Percentiles rank a stretch among this genome's conserved stretches.
phyloP scores from a whole-genome alignment of 2,113 vertebrate genomes.

The Labeo rohita region DNA sequence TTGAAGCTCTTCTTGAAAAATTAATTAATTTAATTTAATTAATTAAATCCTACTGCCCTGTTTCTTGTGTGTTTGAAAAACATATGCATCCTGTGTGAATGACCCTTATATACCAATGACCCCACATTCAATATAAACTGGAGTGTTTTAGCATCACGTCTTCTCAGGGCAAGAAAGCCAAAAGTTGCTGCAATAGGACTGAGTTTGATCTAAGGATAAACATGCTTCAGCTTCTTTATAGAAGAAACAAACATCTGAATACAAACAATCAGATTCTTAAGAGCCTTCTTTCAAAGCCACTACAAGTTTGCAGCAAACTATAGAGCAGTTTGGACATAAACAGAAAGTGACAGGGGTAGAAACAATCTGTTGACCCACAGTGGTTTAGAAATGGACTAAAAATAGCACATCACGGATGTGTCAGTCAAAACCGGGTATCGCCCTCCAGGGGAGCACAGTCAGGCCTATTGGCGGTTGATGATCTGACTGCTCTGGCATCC shows the following conservation, averaged over 20 bases:
- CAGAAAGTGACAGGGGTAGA: constrained; percentile 21
- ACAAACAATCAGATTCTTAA: not conserved
- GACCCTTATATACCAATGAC: too few species aligned
- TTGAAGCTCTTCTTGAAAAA: too few species aligned
- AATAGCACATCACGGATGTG: constrained; percentile 51
- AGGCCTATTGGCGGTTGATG: constrained; percentile 48
- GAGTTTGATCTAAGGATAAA: not conserved
- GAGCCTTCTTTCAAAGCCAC: not conserved
- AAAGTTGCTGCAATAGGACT: not conserved
- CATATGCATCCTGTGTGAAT: too few species aligned
- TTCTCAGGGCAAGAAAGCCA: too few species aligned
- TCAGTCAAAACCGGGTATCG: constrained; percentile 46
- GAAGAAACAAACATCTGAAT: not conserved
- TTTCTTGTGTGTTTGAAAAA: too few species aligned
- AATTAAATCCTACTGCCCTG: too few species aligned
- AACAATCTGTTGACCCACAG: constrained; percentile 39
- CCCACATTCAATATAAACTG: too few species aligned
- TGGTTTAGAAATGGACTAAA: constrained; percentile 53
- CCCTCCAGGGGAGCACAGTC: constrained; percentile 25
- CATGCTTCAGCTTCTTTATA: too few species aligned
- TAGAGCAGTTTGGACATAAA: constrained; percentile 1
- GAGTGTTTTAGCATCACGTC: too few species aligned
- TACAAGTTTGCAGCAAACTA: not conserved
- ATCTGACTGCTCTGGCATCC: constrained; percentile 59
- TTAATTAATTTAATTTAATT: too few species aligned